Evolutionary conservation across 2,888 invertebrate genomes (phyloP).

Genomic region (Phania funesta): DNA sequence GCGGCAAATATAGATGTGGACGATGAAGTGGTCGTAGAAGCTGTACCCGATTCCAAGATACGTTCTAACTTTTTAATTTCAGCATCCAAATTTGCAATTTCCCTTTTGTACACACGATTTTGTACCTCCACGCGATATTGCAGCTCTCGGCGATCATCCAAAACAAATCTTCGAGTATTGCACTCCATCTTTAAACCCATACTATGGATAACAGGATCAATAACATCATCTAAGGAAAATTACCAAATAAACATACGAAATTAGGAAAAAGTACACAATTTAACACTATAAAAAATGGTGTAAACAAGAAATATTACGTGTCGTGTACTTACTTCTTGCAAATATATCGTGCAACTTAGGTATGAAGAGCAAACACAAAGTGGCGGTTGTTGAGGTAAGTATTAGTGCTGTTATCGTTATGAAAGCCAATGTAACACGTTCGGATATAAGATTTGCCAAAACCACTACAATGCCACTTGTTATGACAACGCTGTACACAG

Average conservation of each 20-base stretch:
- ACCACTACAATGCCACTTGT: slow-evolving; percentile 93
- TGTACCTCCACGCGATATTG: slow-evolving; percentile 94
- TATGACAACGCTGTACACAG: slow-evolving; percentile 94
- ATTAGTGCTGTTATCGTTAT: slow-evolving; percentile 91
- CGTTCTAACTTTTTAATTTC: slow-evolving; percentile 89
- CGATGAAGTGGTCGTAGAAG: slow-evolving; percentile 82
- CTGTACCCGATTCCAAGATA: slow-evolving; percentile 84
- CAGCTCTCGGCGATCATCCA: slow-evolving; percentile 90
- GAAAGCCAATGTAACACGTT: slow-evolving; percentile 89
- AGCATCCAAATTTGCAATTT: slow-evolving; percentile 88
- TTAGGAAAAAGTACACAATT: neutral
- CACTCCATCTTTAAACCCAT: slow-evolving; percentile 93
- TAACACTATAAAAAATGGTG: neutral
- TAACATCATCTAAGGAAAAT: slow-evolving; percentile 82
- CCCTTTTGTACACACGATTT: slow-evolving; percentile 92
- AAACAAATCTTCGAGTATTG: slow-evolving; percentile 91
- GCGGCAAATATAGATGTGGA: slow-evolving; percentile 76
- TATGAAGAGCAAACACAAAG: slow-evolving; percentile 91
- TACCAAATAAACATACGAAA: neutral
- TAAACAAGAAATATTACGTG: neutral
- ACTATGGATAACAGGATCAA: slow-evolving; percentile 92
- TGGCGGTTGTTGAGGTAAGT: slow-evolving; percentile 91
- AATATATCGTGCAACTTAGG: slow-evolving; percentile 91
- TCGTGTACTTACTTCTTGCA: slow-evolving; percentile 82
- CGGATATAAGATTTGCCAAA: slow-evolving; percentile 92